Conservation (phyloP, 1,140 invertebrate genomes). For the Drosophila seguyi region DNA sequence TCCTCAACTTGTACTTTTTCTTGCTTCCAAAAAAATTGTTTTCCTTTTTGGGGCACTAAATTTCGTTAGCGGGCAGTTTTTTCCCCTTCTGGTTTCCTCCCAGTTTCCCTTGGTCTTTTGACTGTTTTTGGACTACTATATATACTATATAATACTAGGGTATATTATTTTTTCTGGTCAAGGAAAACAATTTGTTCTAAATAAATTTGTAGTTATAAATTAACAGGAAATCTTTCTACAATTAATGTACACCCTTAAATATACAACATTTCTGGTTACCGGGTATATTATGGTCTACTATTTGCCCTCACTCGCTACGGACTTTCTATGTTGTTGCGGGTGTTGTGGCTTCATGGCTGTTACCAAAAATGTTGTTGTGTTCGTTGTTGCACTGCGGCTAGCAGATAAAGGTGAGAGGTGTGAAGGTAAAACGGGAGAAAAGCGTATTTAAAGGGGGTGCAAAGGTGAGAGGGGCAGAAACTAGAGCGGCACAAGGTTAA, state of each 20-base stretch:
- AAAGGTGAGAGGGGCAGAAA: constrained; percentile 18
- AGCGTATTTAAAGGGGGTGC: neutral
- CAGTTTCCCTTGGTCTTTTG: neutral
- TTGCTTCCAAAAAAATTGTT: constrained; percentile 44
- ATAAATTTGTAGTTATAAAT: too few species aligned
- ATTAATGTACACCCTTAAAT: neutral
- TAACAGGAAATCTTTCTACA: neutral
- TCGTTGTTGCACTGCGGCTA: constrained; percentile 38
- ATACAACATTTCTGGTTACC: neutral
- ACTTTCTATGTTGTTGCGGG: constrained; percentile 68
- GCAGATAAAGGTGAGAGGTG: constrained; percentile 48
- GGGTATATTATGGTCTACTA: constrained; percentile 1
- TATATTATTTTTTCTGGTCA: neutral
- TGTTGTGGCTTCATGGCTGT: constrained; percentile 66
- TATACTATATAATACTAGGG: neutral
- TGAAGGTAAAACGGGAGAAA: constrained; percentile 11
- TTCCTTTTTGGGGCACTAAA: constrained; percentile 73
- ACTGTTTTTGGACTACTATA: neutral
- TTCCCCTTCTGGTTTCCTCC: neutral
- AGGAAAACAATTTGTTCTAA: too few species aligned
- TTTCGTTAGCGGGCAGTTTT: constrained; percentile 78
- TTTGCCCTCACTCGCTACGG: constrained; percentile 5
- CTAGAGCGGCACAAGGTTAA: constrained; percentile 67
- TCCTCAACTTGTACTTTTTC: constrained; percentile 20
- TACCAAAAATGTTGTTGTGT: constrained; percentile 37